These are phyloP conservation scores for Gadus chalcogrammus DNA, from an alignment of 2,113 vertebrate genomes.

Conservation along the genomic window DNA sequence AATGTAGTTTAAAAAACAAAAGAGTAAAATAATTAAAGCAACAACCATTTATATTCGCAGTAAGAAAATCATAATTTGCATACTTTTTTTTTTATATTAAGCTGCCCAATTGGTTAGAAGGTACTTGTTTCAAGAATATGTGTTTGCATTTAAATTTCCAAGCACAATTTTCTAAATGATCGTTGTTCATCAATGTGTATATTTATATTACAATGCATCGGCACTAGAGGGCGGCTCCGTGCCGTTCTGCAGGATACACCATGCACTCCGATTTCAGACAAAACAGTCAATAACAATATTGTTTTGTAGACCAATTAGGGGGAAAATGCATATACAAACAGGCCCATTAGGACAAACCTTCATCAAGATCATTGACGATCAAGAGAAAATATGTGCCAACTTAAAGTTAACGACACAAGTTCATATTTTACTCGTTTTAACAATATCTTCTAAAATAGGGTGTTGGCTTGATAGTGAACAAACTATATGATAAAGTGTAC, in stretches of 20 bases:
- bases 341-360: slow-evolving; percentile 22
- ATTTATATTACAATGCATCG: slow-evolving; percentile 32
- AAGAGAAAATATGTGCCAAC: slow-evolving; percentile 46
- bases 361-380: slow-evolving; percentile 33
- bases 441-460: slow-evolving; percentile 65
- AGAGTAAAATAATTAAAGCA: neutral
- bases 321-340: slow-evolving; percentile 44
- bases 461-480: slow-evolving; percentile 44
- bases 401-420: slow-evolving; percentile 72
- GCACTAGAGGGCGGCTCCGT: slow-evolving; percentile 67
- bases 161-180: too few species aligned
- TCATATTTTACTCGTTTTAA: slow-evolving; percentile 78
- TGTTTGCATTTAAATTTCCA: too few species aligned
- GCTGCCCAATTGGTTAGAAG: too few species aligned
- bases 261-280: slow-evolving; percentile 70
- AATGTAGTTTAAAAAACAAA: slow-evolving; percentile 9
- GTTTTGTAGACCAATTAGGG: slow-evolving; percentile 51
- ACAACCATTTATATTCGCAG: neutral
- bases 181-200: too few species aligned
- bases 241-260: slow-evolving; percentile 58
- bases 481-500: slow-evolving; percentile 6
- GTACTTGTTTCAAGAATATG: too few species aligned
- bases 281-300: slow-evolving; percentile 72
- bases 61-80: neutral
- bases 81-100: too few species aligned